A percentile compares a stretch with the other conserved stretches of the same genome.
phyloP scores from a whole-genome alignment of 2,113 vertebrate genomes.

The Ameiurus melas region DNA sequence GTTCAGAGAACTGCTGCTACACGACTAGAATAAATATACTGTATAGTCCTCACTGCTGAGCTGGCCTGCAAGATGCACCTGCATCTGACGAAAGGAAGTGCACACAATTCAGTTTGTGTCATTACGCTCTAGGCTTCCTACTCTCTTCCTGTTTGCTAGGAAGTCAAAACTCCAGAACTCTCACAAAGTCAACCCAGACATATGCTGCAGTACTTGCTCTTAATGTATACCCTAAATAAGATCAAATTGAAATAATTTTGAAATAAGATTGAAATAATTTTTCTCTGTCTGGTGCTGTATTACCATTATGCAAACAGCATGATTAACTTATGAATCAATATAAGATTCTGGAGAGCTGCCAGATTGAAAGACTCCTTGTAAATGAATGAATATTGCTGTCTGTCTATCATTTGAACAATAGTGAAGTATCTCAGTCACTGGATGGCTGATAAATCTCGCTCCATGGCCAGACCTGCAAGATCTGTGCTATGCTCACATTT shows the following conservation, averaged over 20 bases:
- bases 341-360: not conserved
- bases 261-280: not conserved
- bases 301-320: conserved; percentile 17
- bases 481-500: not conserved
- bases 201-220: not conserved
- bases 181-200: not conserved
- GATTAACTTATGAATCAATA: not conserved
- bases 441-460: not conserved
- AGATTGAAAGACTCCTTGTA: not conserved
- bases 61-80: conserved; percentile 40
- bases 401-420: conserved; percentile 22
- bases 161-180: conserved; percentile 26
- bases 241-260: not conserved
- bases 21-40: not conserved
- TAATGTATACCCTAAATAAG: not conserved
- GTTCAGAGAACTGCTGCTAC: not conserved
- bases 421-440: not conserved
- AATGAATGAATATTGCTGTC: conserved; percentile 10
- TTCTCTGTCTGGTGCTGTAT: not conserved
- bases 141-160: conserved; percentile 38
- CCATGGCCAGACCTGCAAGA: not conserved
- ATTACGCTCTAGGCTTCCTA: conserved; percentile 35
- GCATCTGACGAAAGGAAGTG: conserved; percentile 24
- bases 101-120: conserved; percentile 50
- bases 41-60: not conserved